Percentiles rank a stretch among this genome's conserved stretches.
These are phyloP conservation scores for Danaus chrysippus DNA, from an alignment of 2,888 invertebrate genomes.

Conservation along the genomic window DNA sequence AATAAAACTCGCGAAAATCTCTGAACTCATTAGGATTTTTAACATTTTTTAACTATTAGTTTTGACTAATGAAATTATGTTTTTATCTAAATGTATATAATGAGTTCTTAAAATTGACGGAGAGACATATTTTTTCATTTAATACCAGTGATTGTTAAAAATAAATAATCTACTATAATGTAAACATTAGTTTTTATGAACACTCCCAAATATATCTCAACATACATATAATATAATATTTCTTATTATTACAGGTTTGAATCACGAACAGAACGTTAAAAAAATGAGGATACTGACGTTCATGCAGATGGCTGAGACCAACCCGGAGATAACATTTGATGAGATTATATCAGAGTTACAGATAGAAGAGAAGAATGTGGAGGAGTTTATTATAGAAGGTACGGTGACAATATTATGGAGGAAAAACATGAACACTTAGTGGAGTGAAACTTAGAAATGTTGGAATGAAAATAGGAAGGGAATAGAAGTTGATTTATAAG, in stretches of 20 bases:
- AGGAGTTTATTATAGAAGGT: constrained; percentile 98
- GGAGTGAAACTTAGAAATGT: too few species aligned
- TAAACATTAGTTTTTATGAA: background rate
- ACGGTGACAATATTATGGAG: constrained; percentile 26
- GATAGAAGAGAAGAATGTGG: constrained; percentile 92
- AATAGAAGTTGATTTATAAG: too few species aligned
- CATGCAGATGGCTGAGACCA: constrained; percentile 97
- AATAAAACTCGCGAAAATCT: too few species aligned
- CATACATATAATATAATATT: background rate
- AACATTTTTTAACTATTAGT: background rate
- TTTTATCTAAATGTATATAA: too few species aligned
- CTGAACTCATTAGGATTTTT: too few species aligned
- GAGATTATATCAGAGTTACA: constrained; percentile 93
- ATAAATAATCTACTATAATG: too few species aligned
- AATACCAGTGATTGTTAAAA: too few species aligned
- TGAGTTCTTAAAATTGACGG: too few species aligned
- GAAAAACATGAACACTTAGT: too few species aligned
- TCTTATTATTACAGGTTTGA: constrained; percentile 79
- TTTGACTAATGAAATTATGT: background rate
- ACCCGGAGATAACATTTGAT: constrained; percentile 95
- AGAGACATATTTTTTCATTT: too few species aligned
- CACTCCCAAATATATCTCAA: background rate
- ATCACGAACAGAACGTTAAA: constrained; percentile 96
- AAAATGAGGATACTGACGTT: constrained; percentile 98
- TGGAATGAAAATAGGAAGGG: too few species aligned